Evolutionary conservation across 2,113 vertebrate species (phyloP), one percentile per base, ranked within the genome.

Genomic region (Menura novaehollandiae): DNA sequence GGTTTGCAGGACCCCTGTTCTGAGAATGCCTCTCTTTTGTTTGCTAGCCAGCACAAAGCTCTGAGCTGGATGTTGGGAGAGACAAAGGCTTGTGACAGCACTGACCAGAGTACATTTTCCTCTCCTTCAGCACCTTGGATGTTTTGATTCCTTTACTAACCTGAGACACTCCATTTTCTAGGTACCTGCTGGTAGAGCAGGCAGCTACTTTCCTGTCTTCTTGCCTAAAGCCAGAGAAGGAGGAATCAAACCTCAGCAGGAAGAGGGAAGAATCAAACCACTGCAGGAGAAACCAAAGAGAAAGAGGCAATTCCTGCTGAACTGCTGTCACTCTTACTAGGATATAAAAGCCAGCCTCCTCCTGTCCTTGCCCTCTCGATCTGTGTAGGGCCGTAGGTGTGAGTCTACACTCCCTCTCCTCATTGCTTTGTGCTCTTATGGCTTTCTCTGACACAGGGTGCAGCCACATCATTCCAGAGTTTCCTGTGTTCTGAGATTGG

Each of bases 361-460:
- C 68, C 52, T 60, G 64, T 22, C 59, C 68, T 20, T 66, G 46
- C 41, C 46, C 10, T n/a, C 78, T 12, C 49, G 13, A 2, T 37
- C 63, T 11, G 4, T 20, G 58, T 76, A 68, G 49, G 35, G 26
- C 59, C 49, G 3, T 2, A 28, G 56, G 22, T 2, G 1, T 46
- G 11, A 76, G 32, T 44, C 79, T 33, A 13, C 19, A 7, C 37
- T 85, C 73, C 35, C 10, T 26, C 52, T 35, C 49, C 44, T 73
- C 5, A 0, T 0, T 39, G 43, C 78, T 41, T 6, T 16, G 49
- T 60, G 52, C 51, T 69, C 0, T 15, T 16, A 1, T 2, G 24
- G 32, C 30, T 74, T 46, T 62, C 43, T 37, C 66, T 55, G 62
- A 19, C 58, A 15, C 37, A 16, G 26, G 27, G 30, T 27, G 23